These are phyloP conservation scores for Hyperoodon ampullatus DNA, from an alignment of 2,113 vertebrate genomes.

Conservation along the genomic window DNA sequence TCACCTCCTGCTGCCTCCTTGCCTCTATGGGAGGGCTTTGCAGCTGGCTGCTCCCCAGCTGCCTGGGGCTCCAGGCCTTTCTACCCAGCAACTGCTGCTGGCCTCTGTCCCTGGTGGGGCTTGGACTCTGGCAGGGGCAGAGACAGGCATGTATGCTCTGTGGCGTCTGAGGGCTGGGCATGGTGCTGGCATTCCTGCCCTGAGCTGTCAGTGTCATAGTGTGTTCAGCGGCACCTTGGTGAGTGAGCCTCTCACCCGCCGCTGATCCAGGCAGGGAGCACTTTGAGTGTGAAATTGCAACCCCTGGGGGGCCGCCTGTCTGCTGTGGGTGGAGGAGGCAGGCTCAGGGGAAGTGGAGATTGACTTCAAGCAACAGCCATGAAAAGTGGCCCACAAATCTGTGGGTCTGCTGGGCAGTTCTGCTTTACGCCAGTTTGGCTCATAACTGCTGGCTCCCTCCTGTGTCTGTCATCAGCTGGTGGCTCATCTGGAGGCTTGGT, in stretches of 20 bases:
- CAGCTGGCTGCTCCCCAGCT: neutral
- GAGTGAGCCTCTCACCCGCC: neutral
- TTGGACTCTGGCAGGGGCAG: neutral
- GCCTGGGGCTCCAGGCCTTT: neutral
- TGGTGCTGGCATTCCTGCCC: neutral
- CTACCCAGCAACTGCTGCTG: neutral
- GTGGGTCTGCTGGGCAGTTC: neutral
- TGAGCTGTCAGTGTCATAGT: neutral
- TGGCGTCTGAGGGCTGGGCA: neutral
- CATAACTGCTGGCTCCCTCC: neutral
- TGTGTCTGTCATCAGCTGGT: neutral
- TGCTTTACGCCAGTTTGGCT: neutral
- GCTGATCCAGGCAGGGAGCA: neutral
- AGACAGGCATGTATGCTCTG: neutral
- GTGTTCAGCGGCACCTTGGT: neutral
- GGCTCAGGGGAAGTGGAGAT: neutral
- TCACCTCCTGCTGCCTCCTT: neutral
- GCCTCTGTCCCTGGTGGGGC: neutral
- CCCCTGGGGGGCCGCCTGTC: neutral
- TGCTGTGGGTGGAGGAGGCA: neutral
- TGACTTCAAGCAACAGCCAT: neutral
- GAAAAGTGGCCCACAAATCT: neutral
- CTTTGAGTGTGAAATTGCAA: neutral
- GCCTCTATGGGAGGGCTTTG: neutral
- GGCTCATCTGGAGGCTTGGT: neutral